Evolutionary conservation across 2,888 invertebrate genomes (phyloP), one percentile per base, ranked within the genome.

Genomic region (Dorcus hopei): DNA sequence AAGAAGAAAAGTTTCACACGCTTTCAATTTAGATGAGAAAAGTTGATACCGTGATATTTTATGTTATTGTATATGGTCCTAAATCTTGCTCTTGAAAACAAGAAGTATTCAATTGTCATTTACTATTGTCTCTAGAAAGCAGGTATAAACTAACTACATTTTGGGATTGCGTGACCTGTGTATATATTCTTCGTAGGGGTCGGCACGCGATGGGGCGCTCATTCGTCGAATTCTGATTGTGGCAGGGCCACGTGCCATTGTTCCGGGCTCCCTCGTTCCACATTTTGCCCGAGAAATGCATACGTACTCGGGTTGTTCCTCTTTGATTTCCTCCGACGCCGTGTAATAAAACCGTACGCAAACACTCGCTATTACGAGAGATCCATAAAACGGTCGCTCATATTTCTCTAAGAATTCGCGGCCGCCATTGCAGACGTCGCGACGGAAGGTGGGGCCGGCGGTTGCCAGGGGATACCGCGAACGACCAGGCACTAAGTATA

Each of bases 191-290:
- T 69, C 60, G 65, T 65, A 68, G 68, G 65, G 68, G 67, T 67
- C 63, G 69, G 71, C 74, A 73, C 74, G 74, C 74, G 72, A 74
- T 72, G 69, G 70, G 68, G 65, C 71, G 71, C 70, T 70, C 72
- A 65, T 72, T 73, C 72, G 70, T 69, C 70, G 72, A 72, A 73
- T 74, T 73, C 72, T 72, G 74, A 74, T 74, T 74, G 74, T 71
- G 73, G 71, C 65, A 70, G 70, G 68, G 70, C 70, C 72, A 72
- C 73, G 73, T 72, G 73, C 72, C 73, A 71, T 69, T 73, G 70
- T 73, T 72, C 59, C 54, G 65, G 63, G 62, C 60, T 58, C 57
- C 61, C 52, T 53, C 54, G 9, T 45, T 54, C 59, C 51, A 57
- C 47, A 38, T 54, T 49, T 54, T 49, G 38, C 49, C 41, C 38